Evolutionary conservation across 1,140 invertebrate genomes (phyloP), one percentile per base, ranked within the genome.

Genomic region (Ceratosolen solmsi): DNA sequence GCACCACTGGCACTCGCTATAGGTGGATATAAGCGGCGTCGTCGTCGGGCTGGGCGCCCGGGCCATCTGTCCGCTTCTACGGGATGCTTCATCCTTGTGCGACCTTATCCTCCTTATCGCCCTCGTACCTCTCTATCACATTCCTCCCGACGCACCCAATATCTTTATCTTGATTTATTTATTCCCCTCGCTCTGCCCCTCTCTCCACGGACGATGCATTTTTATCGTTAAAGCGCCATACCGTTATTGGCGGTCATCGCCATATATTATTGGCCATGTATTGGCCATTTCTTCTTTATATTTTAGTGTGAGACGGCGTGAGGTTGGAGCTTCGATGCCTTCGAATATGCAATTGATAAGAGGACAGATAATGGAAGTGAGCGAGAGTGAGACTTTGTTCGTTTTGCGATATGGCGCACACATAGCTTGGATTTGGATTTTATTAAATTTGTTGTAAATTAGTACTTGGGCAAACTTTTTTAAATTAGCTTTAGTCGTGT

Each of bases 51-150:
- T 30, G 74, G 20, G 41, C 25, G 27, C 58, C 41, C 4, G 33
- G 63, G 70, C 78, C 78, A 80, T 80, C 78, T 80, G 78, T 58
- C 70, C 22, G 68, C n/a, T 80, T 54, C 9, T 22, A 15, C 51
- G 51, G 3, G 51, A 22, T 54, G 2, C 20, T 22, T 15, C 13
- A 46, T 13, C 13, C 51, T 22, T 22, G 5, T 15, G 9, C 51
- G 2, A 4, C 11, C 11, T 54, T 22, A 2, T 54, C 51, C 13
- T 54, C 51, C 51, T 15, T 15, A 5, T 54, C 51, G 2, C 20
- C 20, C 51, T 54, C 51, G 2, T 22, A 46, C 41, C 41, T 46
- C 41, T 13, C 41, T 5, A 46, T 5, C 41, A 13, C 5, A 7
- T 13, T 13, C 13, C 41, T 13, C 41, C 41, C 41, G 5, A 13